These are phyloP conservation scores for Lamellibrachia luymesi DNA, from an alignment of 1,140 invertebrate genomes.

Conservation along the genomic window DNA sequence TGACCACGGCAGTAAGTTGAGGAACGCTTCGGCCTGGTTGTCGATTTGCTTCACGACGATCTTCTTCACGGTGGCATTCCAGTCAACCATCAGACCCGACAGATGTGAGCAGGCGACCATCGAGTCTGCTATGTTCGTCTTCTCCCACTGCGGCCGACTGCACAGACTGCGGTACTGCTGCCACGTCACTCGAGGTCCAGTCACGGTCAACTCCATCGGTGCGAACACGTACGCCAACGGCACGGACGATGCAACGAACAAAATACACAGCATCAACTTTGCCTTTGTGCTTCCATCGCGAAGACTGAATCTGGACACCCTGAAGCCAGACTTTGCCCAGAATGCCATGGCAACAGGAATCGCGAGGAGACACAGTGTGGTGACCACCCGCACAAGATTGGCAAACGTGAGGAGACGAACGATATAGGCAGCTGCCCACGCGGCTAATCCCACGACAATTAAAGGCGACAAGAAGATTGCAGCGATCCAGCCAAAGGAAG, in stretches of 20 bases:
- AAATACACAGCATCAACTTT: conserved; percentile 12
- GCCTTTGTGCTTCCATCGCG: background rate
- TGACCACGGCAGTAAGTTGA: conserved; percentile 19
- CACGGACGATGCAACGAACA: conserved; percentile 20
- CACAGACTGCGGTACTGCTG: conserved; percentile 14
- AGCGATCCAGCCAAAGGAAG: conserved; percentile 23
- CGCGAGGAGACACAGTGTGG: conserved; percentile 20
- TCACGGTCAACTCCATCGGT: conserved; percentile 8
- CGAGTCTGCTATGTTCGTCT: conserved; percentile 12
- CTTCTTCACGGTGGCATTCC: conserved; percentile 23
- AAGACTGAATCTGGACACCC: conserved; percentile 11
- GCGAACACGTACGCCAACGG: conserved; percentile 18
- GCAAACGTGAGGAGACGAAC: conserved; percentile 21
- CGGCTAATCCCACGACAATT: conserved; percentile 5
- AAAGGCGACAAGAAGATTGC: conserved; percentile 23
- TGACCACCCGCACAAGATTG: conserved; percentile 19
- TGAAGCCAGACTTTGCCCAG: conserved; percentile 25
- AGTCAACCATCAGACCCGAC: conserved; percentile 19
- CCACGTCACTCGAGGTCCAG: background rate
- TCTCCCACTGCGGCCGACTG: conserved; percentile 9
- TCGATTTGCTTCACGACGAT: conserved; percentile 23
- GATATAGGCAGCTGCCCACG: conserved; percentile 10
- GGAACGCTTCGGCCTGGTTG: conserved; percentile 24
- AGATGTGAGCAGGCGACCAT: conserved; percentile 20
- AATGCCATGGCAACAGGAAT: conserved; percentile 15